Conservation (phyloP, 2,113 vertebrate genomes). For the Alethe castanea region DNA sequence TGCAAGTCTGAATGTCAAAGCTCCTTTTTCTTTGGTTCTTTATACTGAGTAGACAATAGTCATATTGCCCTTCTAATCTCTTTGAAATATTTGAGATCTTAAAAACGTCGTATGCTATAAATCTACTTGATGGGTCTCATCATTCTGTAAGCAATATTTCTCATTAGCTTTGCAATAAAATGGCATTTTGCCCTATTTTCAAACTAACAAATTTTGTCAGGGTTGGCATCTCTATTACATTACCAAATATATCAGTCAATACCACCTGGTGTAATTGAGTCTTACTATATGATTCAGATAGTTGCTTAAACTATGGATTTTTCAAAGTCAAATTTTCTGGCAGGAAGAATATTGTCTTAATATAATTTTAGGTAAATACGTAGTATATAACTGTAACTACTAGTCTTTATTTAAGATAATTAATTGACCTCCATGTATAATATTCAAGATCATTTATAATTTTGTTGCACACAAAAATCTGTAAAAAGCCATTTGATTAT, state of each 20-base stretch:
- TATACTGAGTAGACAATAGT: background rate
- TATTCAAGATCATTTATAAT: slow-evolving; percentile 34
- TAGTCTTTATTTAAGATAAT: slow-evolving; percentile 33
- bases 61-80: background rate
- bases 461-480: background rate
- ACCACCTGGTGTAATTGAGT: slow-evolving; percentile 49
- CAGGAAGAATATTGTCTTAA: slow-evolving; percentile 48
- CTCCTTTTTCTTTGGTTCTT: background rate
- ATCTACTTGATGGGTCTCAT: slow-evolving; percentile 45
- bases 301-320: slow-evolving; percentile 46
- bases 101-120: background rate
- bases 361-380: slow-evolving; percentile 40
- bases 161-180: slow-evolving; percentile 59
- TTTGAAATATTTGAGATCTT: slow-evolving; percentile 11
- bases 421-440: background rate
- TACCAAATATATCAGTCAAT: slow-evolving; percentile 64
- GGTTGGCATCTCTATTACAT: slow-evolving; percentile 63
- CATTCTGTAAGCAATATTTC: slow-evolving; percentile 55
- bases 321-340: slow-evolving; percentile 54
- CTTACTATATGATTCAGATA: slow-evolving; percentile 32
- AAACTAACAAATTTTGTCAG: slow-evolving; percentile 60
- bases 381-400: background rate
- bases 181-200: slow-evolving; percentile 61
- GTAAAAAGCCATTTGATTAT: background rate
- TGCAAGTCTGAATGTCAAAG: background rate